Conservation (phyloP, 1,140 invertebrate genomes). For the Diprion similis region DNA sequence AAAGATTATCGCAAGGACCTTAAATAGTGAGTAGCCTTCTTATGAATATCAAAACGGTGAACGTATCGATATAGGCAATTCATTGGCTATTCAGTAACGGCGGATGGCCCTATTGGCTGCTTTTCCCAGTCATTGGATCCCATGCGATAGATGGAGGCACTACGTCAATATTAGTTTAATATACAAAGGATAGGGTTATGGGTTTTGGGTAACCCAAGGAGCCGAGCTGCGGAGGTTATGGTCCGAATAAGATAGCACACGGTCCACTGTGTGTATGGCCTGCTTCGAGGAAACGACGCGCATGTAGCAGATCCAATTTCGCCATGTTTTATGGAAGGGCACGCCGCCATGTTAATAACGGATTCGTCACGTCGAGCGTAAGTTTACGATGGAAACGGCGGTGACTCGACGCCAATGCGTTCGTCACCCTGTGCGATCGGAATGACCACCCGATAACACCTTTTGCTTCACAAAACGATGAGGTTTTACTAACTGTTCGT, state of each 20-base stretch:
- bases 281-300: neutral
- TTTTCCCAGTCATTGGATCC: slow-evolving; percentile 17
- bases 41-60: neutral
- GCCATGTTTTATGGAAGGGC: slow-evolving; percentile 2
- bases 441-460: neutral
- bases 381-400: neutral
- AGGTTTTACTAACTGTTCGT: neutral
- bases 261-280: neutral
- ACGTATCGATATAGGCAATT: neutral
- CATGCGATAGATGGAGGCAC: slow-evolving; percentile 14
- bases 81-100: neutral
- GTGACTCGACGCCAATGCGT: neutral
- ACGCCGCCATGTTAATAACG: slow-evolving; percentile 5
- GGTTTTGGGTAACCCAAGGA: slow-evolving; percentile 10
- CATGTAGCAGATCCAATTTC: neutral
- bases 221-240: neutral
- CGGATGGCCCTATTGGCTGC: neutral
- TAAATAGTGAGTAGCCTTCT: neutral
- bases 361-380: neutral
- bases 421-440: neutral
- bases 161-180: slow-evolving; percentile 34
- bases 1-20: neutral
- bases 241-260: slow-evolving; percentile 1
- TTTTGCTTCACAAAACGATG: neutral
- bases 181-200: slow-evolving; percentile 30